Conservation (phyloP, 2,888 invertebrate species). For the Suillia variegata region DNA sequence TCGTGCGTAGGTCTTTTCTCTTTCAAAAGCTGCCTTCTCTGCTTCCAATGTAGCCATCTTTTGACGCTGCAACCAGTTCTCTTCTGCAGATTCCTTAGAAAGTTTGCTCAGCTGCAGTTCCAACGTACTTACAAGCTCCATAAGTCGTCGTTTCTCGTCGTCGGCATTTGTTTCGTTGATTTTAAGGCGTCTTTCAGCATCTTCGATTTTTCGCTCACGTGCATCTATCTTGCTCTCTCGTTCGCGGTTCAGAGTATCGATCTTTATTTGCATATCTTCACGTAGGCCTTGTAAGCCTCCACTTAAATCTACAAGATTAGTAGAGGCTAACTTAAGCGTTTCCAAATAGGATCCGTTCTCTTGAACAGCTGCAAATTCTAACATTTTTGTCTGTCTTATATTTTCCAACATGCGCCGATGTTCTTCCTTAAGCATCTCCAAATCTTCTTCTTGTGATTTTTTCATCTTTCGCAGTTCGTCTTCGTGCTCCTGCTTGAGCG, state of each 20-base stretch:
- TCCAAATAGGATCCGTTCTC: slow-evolving; percentile 58
- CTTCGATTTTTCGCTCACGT: slow-evolving; percentile 51
- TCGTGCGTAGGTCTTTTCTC: slow-evolving; percentile 53
- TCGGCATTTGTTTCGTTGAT: slow-evolving; percentile 49
- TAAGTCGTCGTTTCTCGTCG: slow-evolving; percentile 51
- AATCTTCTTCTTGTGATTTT: slow-evolving; percentile 49
- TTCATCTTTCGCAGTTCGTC: slow-evolving; percentile 49
- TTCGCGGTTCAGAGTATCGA: slow-evolving; percentile 47
- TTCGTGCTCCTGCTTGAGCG: slow-evolving; percentile 49
- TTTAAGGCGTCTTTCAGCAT: slow-evolving; percentile 50
- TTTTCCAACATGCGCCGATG: slow-evolving; percentile 51
- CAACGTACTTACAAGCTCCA: slow-evolving; percentile 57
- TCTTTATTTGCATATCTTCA: slow-evolving; percentile 47
- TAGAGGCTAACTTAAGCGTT: slow-evolving; percentile 54
- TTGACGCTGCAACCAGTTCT: slow-evolving; percentile 59
- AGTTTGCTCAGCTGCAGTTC: slow-evolving; percentile 54
- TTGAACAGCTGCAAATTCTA: slow-evolving; percentile 57
- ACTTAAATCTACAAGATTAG: slow-evolving; percentile 46
- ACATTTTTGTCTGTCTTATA: slow-evolving; percentile 56
- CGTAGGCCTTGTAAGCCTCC: slow-evolving; percentile 50
- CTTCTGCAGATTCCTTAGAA: slow-evolving; percentile 56
- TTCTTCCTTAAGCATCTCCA: slow-evolving; percentile 46
- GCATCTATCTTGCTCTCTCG: slow-evolving; percentile 47
- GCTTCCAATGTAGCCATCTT: slow-evolving; percentile 56
- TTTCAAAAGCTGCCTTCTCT: slow-evolving; percentile 54